Base-by-base conservation (phyloP, 2,888 invertebrate species). In the Maniola hyperantus region DNA sequence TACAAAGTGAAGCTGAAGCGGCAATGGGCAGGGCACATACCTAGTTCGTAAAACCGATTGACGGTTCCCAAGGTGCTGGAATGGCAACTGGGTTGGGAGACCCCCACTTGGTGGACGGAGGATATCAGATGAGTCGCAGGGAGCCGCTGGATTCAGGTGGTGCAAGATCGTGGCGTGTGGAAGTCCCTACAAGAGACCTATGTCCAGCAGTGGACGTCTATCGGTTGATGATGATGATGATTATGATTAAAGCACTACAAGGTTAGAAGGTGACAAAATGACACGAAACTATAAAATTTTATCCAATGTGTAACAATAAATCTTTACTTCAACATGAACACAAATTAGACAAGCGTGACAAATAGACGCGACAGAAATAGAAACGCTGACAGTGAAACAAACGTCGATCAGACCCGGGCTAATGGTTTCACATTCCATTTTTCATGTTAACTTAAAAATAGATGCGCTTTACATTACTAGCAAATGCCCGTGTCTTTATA, bases 301-400 rank as follows among this genome's bases (percentile, higher is more conserved):
- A 74, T 70, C 66, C 70, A 67, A 71, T 70, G 72, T 76, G 73
- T 74, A 76, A 83, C 79, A 80, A 88, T 91, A 85, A 89, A 88
- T 89, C 88, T 86, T 84, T 77, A 79, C 81, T 85, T 84, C 83
- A 82, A 83, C 83, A 81, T 82, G 83, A 84, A 84, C 87, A 90
- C 88, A 89, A 91, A 91, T 90, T 85, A 86, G 91, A 88, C 89
- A 81, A 77, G 77, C 81, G 84, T 91, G 91, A 91, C 91, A 91
- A 91, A 90, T 89, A 85, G 89, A 82, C 74, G 78, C 73, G 80
- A 76, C 82, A 70, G 80, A 86, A 91, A 91, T 90, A 91, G 89
- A 81, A 80, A 79, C 78, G 86, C 81, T 88, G 89, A 89, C 91
- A 89, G 87, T 84, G 76, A 82, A 84, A 85, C 87, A 86, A 82